Evolutionary conservation across 2,888 invertebrate genomes (phyloP).

Genomic region (Aporophyla lueneburgensis): DNA sequence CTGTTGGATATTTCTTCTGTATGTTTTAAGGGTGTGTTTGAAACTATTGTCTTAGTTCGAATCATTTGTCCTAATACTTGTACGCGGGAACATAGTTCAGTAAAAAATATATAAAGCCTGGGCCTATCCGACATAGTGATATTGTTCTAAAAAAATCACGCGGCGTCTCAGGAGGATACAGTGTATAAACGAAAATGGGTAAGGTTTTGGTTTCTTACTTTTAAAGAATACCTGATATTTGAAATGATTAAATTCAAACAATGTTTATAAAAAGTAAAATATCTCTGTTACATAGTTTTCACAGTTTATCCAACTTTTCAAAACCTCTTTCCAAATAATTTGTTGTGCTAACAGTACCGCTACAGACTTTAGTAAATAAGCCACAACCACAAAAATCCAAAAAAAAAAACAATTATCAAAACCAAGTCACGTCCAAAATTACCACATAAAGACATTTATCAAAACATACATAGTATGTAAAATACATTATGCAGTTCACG

Average conservation of each 20-base stretch:
- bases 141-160: too few relatives aligned
- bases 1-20: too few relatives aligned
- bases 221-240: background rate
- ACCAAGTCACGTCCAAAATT: conserved; percentile 49
- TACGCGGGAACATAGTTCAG: too few relatives aligned
- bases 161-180: too few relatives aligned
- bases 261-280: background rate
- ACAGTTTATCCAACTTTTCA: background rate
- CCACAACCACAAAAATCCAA: background rate
- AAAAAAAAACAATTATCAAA: background rate
- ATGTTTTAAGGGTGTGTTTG: too few relatives aligned
- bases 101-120: too few relatives aligned
- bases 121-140: too few relatives aligned
- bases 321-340: background rate
- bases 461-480: conserved; percentile 15
- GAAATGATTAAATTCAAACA: background rate
- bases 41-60: too few relatives aligned
- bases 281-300: too few relatives aligned
- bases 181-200: too few relatives aligned
- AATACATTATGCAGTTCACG: conserved; percentile 17
- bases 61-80: too few relatives aligned
- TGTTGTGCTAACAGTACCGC: background rate
- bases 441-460: conserved; percentile 36
- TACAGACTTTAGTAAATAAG: background rate
- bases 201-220: background rate